Percentiles rank a stretch among this genome's conserved stretches.
These are phyloP conservation scores for Bombus affinis DNA, from an alignment of 1,140 invertebrate species.

Conservation along the genomic window DNA sequence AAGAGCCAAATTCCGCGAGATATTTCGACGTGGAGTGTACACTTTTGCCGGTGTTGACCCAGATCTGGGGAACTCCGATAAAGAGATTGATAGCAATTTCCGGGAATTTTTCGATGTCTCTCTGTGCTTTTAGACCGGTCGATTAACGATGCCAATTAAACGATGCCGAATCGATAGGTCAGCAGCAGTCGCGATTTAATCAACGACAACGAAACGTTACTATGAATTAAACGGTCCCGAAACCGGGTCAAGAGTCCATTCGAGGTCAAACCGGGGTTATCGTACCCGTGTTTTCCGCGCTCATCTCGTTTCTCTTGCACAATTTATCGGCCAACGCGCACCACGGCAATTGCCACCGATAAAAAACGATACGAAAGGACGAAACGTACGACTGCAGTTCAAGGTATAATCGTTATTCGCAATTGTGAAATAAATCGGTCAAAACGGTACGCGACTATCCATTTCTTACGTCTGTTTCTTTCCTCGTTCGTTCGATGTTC, in stretches of 20 bases:
- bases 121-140: neutral
- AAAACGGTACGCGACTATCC: neutral
- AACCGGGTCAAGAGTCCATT: constrained; percentile 67
- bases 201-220: constrained; percentile 44
- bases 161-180: constrained; percentile 16
- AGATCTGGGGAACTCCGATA: neutral
- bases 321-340: constrained; percentile 43
- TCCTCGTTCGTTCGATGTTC: neutral
- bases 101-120: neutral
- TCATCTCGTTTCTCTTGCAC: constrained; percentile 19
- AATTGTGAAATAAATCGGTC: neutral
- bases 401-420: neutral
- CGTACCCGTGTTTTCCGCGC: constrained; percentile 35
- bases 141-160: constrained; percentile 33
- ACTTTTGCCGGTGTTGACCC: constrained; percentile 35
- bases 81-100: constrained; percentile 37
- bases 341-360: neutral
- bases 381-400: neutral
- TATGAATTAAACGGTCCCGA: constrained; percentile 54
- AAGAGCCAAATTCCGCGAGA: neutral
- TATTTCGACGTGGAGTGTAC: neutral
- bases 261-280: constrained; percentile 56
- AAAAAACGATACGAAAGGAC: neutral
- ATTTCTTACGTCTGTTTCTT: neutral
- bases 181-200: constrained; percentile 29